phyloP scores from a whole-genome alignment of 2,888 invertebrate genomes.

The Apotomis capreana region DNA sequence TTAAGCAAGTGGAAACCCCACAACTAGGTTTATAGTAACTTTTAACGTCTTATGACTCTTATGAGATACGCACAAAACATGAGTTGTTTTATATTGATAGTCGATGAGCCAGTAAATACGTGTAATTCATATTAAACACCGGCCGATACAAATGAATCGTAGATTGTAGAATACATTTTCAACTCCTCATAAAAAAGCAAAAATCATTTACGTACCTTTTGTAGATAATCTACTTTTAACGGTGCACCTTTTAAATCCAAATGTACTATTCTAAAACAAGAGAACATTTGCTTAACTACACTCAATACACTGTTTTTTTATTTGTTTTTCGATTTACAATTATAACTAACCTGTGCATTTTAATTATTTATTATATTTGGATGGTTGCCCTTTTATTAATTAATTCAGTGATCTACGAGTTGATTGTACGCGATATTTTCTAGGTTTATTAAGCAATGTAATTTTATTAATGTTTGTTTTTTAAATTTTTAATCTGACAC shows the following conservation, averaged over 20 bases:
- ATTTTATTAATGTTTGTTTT: slow-evolving; percentile 2
- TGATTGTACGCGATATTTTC: neutral
- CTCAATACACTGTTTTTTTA: neutral
- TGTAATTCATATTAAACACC: too few species aligned
- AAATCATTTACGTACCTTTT: slow-evolving; percentile 59
- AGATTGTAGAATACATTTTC: neutral
- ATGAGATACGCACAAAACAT: too few species aligned
- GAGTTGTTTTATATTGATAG: too few species aligned
- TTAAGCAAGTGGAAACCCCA: too few species aligned
- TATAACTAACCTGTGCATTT: slow-evolving; percentile 45
- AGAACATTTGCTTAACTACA: slow-evolving; percentile 16
- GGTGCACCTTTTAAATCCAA: slow-evolving; percentile 94
- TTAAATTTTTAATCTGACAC: neutral
- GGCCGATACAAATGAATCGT: too few species aligned
- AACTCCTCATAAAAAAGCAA: neutral
- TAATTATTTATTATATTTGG: neutral
- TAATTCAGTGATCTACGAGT: too few species aligned
- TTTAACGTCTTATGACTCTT: too few species aligned
- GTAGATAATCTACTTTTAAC: slow-evolving; percentile 85
- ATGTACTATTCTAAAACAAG: slow-evolving; percentile 84
- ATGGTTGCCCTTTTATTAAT: neutral
- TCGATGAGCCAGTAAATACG: too few species aligned
- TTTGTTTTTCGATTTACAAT: neutral
- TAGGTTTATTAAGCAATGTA: neutral
- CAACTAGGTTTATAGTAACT: too few species aligned